Percentiles rank a stretch among this genome's conserved stretches.
Evolutionary conservation across 1,140 invertebrate species (phyloP).

Genomic region (Coptotermes formosanus): DNA sequence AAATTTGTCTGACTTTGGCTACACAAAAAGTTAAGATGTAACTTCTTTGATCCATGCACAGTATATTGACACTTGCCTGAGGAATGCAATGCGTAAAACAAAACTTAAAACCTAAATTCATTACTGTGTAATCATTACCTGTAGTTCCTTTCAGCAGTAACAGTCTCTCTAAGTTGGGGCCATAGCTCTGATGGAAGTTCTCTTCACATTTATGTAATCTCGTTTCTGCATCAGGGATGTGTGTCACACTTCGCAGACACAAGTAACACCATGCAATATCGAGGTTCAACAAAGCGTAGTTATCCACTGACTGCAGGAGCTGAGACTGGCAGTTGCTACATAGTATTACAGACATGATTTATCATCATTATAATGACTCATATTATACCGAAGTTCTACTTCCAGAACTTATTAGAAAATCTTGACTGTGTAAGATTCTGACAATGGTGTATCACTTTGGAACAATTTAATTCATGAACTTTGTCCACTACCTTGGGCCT

Average conservation of each 20-base stretch:
- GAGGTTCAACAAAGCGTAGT: slow-evolving; percentile 75
- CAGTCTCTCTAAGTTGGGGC: slow-evolving; percentile 65
- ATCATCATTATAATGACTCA: slow-evolving; percentile 14
- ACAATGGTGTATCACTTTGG: no score
- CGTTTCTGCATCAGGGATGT: slow-evolving; percentile 68
- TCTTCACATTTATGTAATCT: slow-evolving; percentile 64
- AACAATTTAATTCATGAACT: no score
- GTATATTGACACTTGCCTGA: no score
- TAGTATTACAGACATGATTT: slow-evolving; percentile 44
- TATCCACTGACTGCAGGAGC: slow-evolving; percentile 70
- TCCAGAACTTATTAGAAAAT: background rate
- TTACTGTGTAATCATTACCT: slow-evolving; percentile 43
- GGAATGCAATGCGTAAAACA: no score
- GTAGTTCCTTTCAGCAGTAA: slow-evolving; percentile 64
- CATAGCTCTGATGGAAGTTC: slow-evolving; percentile 67
- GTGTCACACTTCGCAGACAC: slow-evolving; percentile 64
- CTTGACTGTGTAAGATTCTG: no score
- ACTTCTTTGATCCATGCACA: no score
- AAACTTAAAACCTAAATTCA: no score
- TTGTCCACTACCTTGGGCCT: no score
- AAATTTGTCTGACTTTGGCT: no score
- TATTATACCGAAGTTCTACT: background rate
- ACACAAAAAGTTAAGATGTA: no score
- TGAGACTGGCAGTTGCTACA: slow-evolving; percentile 59
- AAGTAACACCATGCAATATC: slow-evolving; percentile 86